A percentile compares a stretch with the other conserved stretches of the same genome.
These are phyloP conservation scores for Scaptodrosophila latifasciaeformis DNA, from an alignment of 2,888 invertebrate species.

Conservation along the genomic window DNA sequence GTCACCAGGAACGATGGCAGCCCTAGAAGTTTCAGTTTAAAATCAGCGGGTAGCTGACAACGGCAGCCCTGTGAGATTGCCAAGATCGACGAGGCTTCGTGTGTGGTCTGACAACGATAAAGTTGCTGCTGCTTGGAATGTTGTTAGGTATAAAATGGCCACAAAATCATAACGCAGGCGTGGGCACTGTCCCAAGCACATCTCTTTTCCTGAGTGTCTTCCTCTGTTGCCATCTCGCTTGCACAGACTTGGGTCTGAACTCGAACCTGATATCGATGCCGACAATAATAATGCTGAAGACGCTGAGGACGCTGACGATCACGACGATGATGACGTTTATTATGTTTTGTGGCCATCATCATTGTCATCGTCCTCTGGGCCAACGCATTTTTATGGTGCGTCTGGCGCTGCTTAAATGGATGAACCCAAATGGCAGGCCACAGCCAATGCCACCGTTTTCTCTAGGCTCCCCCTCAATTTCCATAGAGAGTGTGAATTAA, in stretches of 20 bases:
- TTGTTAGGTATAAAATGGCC: slow-evolving; percentile 66
- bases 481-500: slow-evolving; percentile 53
- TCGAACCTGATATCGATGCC: slow-evolving; percentile 59
- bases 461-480: neutral
- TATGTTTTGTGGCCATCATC: no score
- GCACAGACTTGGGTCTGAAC: slow-evolving; percentile 32
- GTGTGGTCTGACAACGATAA: slow-evolving; percentile 24
- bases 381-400: slow-evolving; percentile 31
- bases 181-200: slow-evolving; percentile 39
- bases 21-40: no score
- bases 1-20: no score
- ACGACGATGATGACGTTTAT: slow-evolving; percentile 44
- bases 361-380: slow-evolving; percentile 23
- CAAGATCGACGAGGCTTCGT: no score
- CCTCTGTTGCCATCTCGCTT: slow-evolving; percentile 1
- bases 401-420: slow-evolving; percentile 16
- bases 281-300: slow-evolving; percentile 4
- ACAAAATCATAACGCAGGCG: slow-evolving; percentile 69
- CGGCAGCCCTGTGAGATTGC: no score
- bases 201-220: neutral
- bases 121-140: slow-evolving; percentile 39
- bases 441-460: neutral
- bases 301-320: neutral
- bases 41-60: no score
- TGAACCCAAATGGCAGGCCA: neutral